Evolutionary conservation across 2,113 vertebrate species (phyloP).

Genomic region (Origma solitaria): DNA sequence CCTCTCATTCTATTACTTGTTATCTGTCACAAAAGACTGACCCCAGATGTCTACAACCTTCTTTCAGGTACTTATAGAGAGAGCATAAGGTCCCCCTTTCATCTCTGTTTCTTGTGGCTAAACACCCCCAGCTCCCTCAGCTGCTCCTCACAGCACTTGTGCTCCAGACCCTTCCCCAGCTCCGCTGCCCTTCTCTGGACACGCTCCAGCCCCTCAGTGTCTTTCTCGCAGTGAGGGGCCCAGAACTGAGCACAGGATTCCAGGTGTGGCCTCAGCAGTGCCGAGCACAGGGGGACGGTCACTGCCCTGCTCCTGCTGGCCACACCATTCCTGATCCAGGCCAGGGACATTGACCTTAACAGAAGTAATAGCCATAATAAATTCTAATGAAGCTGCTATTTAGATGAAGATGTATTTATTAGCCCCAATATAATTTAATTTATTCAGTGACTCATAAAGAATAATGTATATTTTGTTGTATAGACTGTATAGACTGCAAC

Average conservation of each 20-base stretch:
- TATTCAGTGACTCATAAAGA: background rate
- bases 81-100: no score
- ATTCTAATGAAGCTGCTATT: background rate
- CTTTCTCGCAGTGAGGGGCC: background rate
- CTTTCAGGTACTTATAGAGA: background rate
- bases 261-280: background rate
- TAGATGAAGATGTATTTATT: background rate
- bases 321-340: background rate
- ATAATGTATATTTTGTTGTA: background rate
- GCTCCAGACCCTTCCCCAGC: background rate
- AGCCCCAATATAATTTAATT: background rate
- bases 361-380: slow-evolving; percentile 4
- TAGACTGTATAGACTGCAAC: background rate
- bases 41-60: rapidly evolving
- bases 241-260: background rate
- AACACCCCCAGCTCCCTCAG: background rate
- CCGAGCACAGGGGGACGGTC: background rate
- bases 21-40: background rate
- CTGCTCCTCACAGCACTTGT: background rate
- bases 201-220: background rate
- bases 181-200: background rate
- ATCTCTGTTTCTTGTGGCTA: rapidly evolving
- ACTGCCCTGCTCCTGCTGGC: background rate
- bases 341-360: background rate
- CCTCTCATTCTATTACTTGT: background rate